These are phyloP conservation scores for Lasioglossum morio DNA, from an alignment of 2,888 invertebrate genomes.

Conservation along the genomic window DNA sequence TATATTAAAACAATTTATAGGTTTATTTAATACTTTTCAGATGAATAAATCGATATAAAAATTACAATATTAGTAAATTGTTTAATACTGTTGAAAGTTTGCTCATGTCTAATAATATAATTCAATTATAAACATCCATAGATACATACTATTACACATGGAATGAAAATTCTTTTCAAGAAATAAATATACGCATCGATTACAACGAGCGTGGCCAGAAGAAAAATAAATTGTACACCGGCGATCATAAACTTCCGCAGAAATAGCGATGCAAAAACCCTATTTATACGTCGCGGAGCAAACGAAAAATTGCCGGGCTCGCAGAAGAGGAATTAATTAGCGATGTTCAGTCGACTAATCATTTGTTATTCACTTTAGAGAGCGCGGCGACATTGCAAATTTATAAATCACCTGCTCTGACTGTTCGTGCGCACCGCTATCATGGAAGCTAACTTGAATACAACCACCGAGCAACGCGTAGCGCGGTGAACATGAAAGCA, in stretches of 20 bases:
- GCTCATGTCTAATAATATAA: neutral
- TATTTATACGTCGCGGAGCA: neutral
- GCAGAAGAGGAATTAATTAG: neutral
- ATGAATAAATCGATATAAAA: neutral
- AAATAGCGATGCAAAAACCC: neutral
- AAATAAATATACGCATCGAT: neutral
- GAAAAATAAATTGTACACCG: neutral
- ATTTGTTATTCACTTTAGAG: conserved; percentile 13
- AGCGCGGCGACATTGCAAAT: neutral
- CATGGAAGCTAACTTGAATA: neutral
- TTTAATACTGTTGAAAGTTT: neutral
- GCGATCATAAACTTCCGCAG: neutral
- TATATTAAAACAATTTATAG: neutral
- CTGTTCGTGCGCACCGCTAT: neutral
- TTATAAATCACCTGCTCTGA: conserved; percentile 1
- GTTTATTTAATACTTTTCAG: neutral
- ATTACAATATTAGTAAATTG: neutral
- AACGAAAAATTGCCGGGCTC: neutral
- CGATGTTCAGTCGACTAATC: conserved; percentile 3
- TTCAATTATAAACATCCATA: neutral
- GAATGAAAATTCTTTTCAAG: neutral
- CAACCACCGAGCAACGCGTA: neutral
- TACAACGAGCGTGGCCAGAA: no score
- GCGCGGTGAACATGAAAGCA: neutral
- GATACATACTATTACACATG: neutral